These are phyloP conservation scores for Athene noctua DNA, from an alignment of 2,113 vertebrate genomes.

Conservation along the genomic window DNA sequence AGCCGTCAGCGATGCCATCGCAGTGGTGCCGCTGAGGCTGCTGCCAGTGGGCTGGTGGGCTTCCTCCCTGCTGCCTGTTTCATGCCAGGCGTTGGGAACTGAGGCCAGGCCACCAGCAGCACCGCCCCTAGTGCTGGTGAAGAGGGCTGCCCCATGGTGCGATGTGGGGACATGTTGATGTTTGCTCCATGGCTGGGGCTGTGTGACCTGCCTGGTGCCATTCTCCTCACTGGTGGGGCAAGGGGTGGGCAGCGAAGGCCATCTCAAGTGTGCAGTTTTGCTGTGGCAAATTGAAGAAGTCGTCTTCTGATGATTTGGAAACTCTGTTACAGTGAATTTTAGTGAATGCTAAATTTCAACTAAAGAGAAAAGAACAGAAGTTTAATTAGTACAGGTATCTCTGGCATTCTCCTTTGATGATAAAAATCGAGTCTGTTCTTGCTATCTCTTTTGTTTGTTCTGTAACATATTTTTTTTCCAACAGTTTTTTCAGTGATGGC, in stretches of 20 bases:
- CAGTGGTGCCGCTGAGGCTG: background rate
- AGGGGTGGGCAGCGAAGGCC: accelerated
- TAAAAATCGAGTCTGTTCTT: background rate
- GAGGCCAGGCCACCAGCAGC: background rate
- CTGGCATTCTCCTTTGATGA: background rate
- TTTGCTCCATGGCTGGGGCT: background rate
- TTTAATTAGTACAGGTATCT: background rate
- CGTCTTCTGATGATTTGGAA: background rate
- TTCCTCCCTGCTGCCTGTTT: background rate
- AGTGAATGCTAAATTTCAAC: background rate
- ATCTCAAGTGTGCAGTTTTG: background rate
- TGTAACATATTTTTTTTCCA: background rate
- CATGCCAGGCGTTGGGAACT: accelerated
- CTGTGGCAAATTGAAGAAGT: background rate
- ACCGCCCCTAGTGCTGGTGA: accelerated
- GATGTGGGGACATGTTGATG: accelerated
- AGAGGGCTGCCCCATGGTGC: background rate
- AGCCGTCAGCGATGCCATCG: accelerated
- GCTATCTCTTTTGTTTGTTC: background rate
- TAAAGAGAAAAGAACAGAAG: background rate
- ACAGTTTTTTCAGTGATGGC: background rate
- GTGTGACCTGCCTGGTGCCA: accelerated
- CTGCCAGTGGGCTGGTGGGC: background rate
- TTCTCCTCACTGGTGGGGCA: background rate
- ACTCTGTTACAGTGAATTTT: background rate